Evolutionary conservation across 2,888 invertebrate genomes (phyloP).

Genomic region (Hybos culiciformis): DNA sequence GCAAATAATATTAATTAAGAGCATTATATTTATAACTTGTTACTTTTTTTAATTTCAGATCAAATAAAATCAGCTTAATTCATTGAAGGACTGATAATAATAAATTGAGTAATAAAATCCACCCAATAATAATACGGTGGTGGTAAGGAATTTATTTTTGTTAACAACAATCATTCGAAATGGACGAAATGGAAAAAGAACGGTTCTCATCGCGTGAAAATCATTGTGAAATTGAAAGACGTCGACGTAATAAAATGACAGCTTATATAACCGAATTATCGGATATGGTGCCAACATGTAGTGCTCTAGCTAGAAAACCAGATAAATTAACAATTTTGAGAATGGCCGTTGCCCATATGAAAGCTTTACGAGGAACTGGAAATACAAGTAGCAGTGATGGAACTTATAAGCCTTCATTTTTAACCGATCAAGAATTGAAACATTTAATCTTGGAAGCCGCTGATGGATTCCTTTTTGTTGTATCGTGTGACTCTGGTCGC

Average conservation of each 20-base stretch:
- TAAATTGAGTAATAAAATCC: too few relatives aligned
- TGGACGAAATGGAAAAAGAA: too few relatives aligned
- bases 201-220: slow-evolving; percentile 95
- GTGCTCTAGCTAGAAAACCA: slow-evolving; percentile 92
- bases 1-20: too few relatives aligned
- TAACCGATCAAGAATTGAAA: slow-evolving; percentile 97
- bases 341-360: slow-evolving; percentile 99
- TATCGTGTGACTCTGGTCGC: slow-evolving; percentile 89
- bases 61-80: too few relatives aligned
- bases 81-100: too few relatives aligned
- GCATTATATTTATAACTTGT: too few relatives aligned
- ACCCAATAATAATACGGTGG: too few relatives aligned
- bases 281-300: slow-evolving; percentile 99
- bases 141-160: too few relatives aligned
- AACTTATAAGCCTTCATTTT: slow-evolving; percentile 95
- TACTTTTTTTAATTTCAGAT: too few relatives aligned
- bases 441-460: slow-evolving; percentile 98
- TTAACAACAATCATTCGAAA: too few relatives aligned
- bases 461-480: slow-evolving; percentile 79
- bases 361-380: slow-evolving; percentile 89
- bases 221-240: slow-evolving; percentile 97
- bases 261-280: slow-evolving; percentile 98
- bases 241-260: slow-evolving; percentile 99
- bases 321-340: slow-evolving; percentile 97
- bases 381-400: slow-evolving; percentile 86